Evolutionary conservation across 2,113 vertebrate species (phyloP).

Genomic region (Lutjanus erythropterus): DNA sequence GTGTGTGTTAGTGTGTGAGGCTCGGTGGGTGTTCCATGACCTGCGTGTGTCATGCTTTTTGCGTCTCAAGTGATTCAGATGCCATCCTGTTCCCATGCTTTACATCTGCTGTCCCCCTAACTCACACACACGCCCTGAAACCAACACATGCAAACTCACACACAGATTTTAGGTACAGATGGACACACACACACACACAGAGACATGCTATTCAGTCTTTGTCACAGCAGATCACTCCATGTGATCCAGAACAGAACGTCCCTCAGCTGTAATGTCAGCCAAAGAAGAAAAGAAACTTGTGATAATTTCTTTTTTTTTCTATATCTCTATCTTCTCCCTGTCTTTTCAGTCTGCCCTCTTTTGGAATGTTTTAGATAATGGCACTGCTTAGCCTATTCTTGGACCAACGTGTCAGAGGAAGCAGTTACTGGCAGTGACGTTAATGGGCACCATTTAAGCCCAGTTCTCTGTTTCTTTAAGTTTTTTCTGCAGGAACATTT

Average conservation of each 20-base stretch:
- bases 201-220: background rate
- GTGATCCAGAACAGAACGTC: constrained; percentile 17
- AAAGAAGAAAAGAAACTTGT: background rate
- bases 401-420: constrained; percentile 4
- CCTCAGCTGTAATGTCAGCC: constrained; percentile 17
- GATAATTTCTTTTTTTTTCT: background rate
- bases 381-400: background rate
- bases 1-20: background rate
- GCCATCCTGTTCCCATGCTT: constrained; percentile 32
- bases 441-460: constrained; percentile 7
- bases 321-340: background rate
- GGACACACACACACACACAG: constrained; percentile 6
- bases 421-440: constrained; percentile 6
- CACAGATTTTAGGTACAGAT: constrained; percentile 32
- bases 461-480: constrained; percentile 13
- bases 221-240: constrained; percentile 22
- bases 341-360: background rate
- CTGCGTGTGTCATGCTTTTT: constrained; percentile 33
- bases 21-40: constrained; percentile 13
- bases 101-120: constrained; percentile 21
- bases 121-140: constrained; percentile 8
- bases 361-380: constrained; percentile 12
- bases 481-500: constrained; percentile 33
- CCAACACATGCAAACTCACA: background rate
- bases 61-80: constrained; percentile 40